These are phyloP conservation scores for Hydrolagus affinis DNA, from an alignment of 2,113 vertebrate species.

Conservation along the genomic window DNA sequence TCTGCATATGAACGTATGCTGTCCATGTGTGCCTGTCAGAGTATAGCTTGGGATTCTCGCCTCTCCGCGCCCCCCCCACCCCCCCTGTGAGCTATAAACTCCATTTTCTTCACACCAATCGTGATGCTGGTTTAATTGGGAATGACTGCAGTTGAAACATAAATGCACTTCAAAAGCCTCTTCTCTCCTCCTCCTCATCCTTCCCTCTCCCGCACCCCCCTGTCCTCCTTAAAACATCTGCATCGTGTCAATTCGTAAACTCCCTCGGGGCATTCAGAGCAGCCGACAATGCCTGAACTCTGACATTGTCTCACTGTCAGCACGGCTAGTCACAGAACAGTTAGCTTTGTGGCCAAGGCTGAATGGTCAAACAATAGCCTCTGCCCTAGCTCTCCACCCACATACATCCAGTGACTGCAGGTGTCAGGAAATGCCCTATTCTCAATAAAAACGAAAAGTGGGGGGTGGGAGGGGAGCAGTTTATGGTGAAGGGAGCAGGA, in stretches of 20 bases:
- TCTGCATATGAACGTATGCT: not conserved
- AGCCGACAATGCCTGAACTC: not conserved
- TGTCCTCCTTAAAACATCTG: not conserved
- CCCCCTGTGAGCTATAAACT: not conserved
- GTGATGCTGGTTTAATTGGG: not conserved
- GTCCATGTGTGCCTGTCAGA: not conserved
- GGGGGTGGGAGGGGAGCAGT: no score
- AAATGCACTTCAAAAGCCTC: not conserved
- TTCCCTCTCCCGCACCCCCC: not conserved
- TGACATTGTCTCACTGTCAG: not conserved
- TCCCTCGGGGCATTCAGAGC: no score
- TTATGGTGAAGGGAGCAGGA: not conserved
- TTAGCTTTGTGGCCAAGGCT: not conserved
- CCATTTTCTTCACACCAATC: not conserved
- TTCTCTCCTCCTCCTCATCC: not conserved
- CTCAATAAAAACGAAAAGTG: not conserved
- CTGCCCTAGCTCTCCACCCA: not conserved
- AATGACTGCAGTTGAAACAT: not conserved
- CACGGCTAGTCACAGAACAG: not conserved
- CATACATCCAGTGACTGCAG: not conserved
- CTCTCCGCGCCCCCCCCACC: not conserved
- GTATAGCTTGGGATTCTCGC: not conserved
- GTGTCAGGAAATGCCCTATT: not conserved
- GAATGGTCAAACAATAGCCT: not conserved
- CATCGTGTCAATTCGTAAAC: not conserved